Evolutionary conservation across 2,888 invertebrate genomes (phyloP).

Genomic region (Xestia rhomboidea): DNA sequence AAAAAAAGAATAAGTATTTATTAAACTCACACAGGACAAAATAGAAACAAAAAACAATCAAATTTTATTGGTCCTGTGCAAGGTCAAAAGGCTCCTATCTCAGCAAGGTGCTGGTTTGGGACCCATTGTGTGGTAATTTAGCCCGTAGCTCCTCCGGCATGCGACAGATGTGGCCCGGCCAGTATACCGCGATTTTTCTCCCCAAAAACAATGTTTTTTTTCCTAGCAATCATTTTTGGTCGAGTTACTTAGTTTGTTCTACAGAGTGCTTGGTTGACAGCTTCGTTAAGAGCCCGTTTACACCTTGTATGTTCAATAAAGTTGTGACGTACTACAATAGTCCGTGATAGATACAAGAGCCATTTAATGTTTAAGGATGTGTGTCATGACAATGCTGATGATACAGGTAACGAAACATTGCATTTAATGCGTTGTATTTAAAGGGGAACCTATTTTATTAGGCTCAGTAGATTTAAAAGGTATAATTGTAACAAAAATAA

Average conservation of each 20-base stretch:
- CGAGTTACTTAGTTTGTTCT: no score
- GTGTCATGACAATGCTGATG: conserved; percentile 55
- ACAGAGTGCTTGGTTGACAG: no score
- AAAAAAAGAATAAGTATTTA: no score
- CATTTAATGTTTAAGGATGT: conserved; percentile 18
- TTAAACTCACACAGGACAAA: no score
- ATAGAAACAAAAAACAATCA: no score
- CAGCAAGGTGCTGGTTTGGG: no score
- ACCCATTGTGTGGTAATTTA: background rate
- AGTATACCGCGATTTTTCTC: background rate
- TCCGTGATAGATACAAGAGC: conserved; percentile 11
- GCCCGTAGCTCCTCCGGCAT: background rate
- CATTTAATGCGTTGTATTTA: conserved; percentile 73
- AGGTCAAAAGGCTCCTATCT: no score
- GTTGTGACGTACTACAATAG: background rate
- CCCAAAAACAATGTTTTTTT: no score
- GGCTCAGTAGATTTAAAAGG: conserved; percentile 1
- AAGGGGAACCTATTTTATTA: conserved; percentile 10
- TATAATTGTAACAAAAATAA: background rate
- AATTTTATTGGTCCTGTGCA: no score
- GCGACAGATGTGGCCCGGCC: background rate
- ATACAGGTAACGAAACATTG: conserved; percentile 52
- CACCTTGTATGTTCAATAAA: background rate
- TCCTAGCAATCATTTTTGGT: background rate
- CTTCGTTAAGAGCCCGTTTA: no score